Base-by-base conservation (phyloP, 2,888 invertebrate species). In the Ennomos erosarius region DNA sequence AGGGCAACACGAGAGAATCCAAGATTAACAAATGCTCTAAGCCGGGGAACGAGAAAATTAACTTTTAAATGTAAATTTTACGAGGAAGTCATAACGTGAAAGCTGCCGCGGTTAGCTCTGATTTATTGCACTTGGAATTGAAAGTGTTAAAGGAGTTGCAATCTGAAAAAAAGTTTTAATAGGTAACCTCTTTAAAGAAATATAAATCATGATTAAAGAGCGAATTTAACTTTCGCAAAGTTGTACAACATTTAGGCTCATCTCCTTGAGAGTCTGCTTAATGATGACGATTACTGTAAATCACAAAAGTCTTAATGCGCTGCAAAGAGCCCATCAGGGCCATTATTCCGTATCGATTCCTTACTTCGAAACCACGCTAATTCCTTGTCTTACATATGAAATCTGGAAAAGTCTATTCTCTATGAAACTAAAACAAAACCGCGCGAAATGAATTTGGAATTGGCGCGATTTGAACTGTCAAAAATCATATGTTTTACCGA, bases 31-130 rank as follows among this genome's bases (percentile, higher is more conserved):
- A 88, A 87, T 85, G 88, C 85, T 82, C 81, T 84, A 78, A 85
- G 84, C 82, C 78, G 79, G 78, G 80, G 75, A 84, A 79, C 79
- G 86, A 84, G 90, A 88, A 90, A 89, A 91, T 91, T 90, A 87
- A 90, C 88, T 90, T 90, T 91, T 88, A 89, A 90, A 90, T 90
- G 90, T 90, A 90, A 90, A 91, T 90, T 90, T 91, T 90, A 90
- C 88, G 89, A 88, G 88, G 87, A 87, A 91, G 85, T 90, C 90
- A 90, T 91, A 91, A 91, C 87, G 88, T 85, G 84, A 87, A 89
- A 88, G 89, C 88, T 88, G 88, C 85, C 88, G 87, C 87, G 89
- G 90, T 90, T 89, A 85, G 84, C 84, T 76, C 84, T 88, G 90
- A 91, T 91, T 90, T 91, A 91, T 90, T 84, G 82, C 86, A 84